Evolutionary conservation across 2,113 vertebrate species (phyloP).

Genomic region (Calcarius ornatus): DNA sequence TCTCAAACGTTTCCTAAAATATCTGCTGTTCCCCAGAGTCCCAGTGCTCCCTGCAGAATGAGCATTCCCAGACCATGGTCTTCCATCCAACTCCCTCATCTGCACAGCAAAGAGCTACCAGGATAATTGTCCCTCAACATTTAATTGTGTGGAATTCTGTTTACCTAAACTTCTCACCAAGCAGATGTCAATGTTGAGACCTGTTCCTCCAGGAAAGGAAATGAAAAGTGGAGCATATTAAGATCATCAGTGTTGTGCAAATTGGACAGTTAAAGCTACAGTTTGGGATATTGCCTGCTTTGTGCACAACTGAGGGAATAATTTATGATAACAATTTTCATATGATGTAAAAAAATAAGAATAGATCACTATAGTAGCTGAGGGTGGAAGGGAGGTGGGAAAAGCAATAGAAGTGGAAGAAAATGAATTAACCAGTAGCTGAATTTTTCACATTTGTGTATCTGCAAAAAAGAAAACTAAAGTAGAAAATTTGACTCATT

Average conservation of each 20-base stretch:
- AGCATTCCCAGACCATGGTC: rapidly evolving
- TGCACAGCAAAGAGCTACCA: background rate
- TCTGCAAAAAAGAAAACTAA: background rate
- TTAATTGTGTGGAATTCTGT: background rate
- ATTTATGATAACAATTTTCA: background rate
- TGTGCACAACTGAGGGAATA: background rate
- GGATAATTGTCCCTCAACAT: background rate
- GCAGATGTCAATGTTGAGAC: background rate
- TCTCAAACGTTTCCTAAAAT: background rate
- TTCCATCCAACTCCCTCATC: background rate
- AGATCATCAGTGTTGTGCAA: background rate
- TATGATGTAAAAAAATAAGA: background rate
- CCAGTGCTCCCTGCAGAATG: background rate
- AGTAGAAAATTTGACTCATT: background rate
- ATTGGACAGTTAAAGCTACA: background rate
- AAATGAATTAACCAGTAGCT: background rate
- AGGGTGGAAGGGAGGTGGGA: background rate
- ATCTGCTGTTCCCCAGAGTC: background rate
- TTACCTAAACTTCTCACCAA: background rate
- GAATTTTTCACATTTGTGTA: background rate
- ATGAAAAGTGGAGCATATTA: background rate
- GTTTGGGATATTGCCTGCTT: background rate
- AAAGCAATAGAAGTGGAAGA: background rate
- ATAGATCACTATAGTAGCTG: background rate
- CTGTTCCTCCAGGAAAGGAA: background rate